Conservation (phyloP, 2,888 invertebrate genomes). For the Chrysolina haemoptera region DNA sequence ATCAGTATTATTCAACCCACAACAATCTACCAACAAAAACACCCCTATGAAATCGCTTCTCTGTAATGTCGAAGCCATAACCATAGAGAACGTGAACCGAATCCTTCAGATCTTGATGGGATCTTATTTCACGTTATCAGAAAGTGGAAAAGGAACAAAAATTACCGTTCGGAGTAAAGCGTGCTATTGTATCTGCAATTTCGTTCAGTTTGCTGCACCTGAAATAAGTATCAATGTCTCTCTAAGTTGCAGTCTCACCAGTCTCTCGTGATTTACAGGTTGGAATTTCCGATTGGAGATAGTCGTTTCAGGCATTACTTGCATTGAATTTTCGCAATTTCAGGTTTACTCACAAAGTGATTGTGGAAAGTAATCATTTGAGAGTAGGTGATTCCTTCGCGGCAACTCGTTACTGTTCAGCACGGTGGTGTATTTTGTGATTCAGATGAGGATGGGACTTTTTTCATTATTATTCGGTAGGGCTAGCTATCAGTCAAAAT, state of each 20-base stretch:
- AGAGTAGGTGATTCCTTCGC: too few species aligned
- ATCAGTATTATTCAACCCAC: not conserved
- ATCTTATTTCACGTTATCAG: slow-evolving; percentile 8
- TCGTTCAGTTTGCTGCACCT: not conserved
- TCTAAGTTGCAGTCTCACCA: not conserved
- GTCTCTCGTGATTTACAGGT: not conserved
- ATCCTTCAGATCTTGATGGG: not conserved
- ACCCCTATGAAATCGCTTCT: slow-evolving; percentile 3
- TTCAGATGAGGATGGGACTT: too few species aligned
- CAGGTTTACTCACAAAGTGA: not conserved
- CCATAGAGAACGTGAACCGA: slow-evolving; percentile 13
- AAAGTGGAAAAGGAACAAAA: slow-evolving; percentile 8
- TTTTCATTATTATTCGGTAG: too few species aligned
- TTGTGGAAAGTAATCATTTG: too few species aligned
- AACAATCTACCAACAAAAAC: not conserved
- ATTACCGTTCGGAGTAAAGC: not conserved
- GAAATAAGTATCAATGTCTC: not conserved
- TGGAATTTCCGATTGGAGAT: not conserved
- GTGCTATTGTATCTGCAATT: not conserved
- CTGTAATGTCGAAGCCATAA: slow-evolving; percentile 2
- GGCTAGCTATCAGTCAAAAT: too few species aligned
- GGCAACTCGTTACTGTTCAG: too few species aligned
- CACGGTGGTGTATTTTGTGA: too few species aligned
- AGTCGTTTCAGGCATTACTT: not conserved
- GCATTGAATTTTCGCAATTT: not conserved